These are phyloP conservation scores for Neomorphus geoffroyi DNA, from an alignment of 2,797 vertebrate genomes.

Conservation along the genomic window DNA sequence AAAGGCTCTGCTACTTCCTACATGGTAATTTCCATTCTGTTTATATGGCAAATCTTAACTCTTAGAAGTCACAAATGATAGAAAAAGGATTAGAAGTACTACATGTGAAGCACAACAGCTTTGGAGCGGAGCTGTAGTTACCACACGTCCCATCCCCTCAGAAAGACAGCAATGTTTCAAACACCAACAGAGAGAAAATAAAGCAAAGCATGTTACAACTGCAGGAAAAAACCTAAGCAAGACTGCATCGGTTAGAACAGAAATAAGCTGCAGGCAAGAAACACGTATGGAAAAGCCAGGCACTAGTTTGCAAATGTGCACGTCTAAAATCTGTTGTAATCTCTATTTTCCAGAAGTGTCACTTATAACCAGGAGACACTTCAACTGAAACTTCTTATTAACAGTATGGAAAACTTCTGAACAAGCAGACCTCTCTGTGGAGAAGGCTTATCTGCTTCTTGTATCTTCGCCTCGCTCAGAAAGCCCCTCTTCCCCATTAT, in stretches of 20 bases:
- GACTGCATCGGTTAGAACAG: neutral
- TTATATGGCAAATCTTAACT: neutral
- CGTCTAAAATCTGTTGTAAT: neutral
- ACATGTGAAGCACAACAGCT: neutral
- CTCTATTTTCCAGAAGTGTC: neutral
- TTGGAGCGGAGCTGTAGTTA: neutral
- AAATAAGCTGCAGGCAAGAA: neutral
- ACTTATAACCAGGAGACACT: neutral
- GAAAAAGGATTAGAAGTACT: neutral
- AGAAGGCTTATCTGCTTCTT: neutral
- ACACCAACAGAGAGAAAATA: neutral
- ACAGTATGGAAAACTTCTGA: neutral
- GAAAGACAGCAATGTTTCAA: neutral
- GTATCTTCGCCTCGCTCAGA: neutral
- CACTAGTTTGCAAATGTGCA: neutral
- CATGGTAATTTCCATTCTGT: neutral
- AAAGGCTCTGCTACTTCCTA: neutral
- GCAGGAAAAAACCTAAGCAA: neutral
- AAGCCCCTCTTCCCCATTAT: neutral
- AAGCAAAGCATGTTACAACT: neutral
- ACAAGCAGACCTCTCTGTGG: neutral
- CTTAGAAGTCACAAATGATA: neutral
- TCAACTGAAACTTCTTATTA: neutral
- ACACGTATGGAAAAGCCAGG: neutral
- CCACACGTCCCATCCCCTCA: neutral